Percentiles rank a stretch among this genome's conserved stretches.
These are phyloP conservation scores for Megalops atlanticus DNA, from an alignment of 2,113 vertebrate genomes.

Conservation along the genomic window DNA sequence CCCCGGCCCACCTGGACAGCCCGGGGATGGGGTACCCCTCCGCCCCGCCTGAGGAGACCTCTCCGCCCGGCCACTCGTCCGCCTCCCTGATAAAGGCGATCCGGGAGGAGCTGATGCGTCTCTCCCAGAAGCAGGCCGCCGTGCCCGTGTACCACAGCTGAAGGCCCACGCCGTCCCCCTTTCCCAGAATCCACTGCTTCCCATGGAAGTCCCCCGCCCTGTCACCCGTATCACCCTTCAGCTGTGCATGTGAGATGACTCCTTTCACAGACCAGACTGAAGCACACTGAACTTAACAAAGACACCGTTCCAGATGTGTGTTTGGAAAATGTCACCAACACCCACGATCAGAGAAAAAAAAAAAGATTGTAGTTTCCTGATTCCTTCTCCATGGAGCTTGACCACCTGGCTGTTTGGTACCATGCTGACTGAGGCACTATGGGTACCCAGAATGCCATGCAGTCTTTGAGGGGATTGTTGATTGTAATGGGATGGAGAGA, in stretches of 20 bases:
- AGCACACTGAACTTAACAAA: no score
- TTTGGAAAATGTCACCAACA: no score
- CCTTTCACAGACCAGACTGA: no score
- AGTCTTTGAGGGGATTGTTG: not conserved
- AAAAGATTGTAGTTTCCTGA: not conserved
- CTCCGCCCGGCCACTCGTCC: slow-evolving; percentile 88
- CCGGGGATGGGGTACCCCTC: no score
- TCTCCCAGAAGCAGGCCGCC: slow-evolving; percentile 92
- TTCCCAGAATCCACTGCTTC: no score
- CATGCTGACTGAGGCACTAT: not conserved
- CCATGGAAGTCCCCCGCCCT: no score
- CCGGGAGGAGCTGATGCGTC: slow-evolving; percentile 93
- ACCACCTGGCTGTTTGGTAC: not conserved
- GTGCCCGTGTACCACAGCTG: slow-evolving; percentile 91
- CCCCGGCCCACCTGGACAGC: slow-evolving; percentile 76
- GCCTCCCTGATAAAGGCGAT: slow-evolving; percentile 98
- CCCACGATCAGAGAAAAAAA: no score
- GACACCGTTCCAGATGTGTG: no score
- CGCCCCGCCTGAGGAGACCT: slow-evolving; percentile 82
- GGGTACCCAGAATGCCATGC: not conserved
- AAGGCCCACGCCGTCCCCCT: slow-evolving; percentile 26
- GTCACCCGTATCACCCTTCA: no score
- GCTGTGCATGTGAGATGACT: no score
- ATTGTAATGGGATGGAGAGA: not conserved
- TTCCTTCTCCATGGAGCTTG: no score